Evolutionary conservation across 1,140 invertebrate species (phyloP), one percentile per base, ranked within the genome.

Genomic region (Heliconius eleuchia): DNA sequence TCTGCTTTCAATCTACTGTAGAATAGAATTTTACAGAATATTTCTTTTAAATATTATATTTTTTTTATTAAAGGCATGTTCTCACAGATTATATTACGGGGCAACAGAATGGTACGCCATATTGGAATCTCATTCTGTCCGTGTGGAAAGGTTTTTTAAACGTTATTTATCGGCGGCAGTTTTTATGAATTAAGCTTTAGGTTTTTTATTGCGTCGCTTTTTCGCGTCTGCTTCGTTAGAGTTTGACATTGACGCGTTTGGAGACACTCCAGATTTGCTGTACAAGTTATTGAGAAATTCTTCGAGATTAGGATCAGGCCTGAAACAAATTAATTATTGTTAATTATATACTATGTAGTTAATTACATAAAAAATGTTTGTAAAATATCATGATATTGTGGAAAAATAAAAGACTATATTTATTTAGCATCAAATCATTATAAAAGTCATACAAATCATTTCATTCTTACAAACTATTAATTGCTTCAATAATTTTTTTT

Each of bases 251-350:
- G 81, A 34, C 4, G 86, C 60, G 80, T 83, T 87, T 3, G 86
- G 77, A n/a, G 88, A 77, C 34, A 86, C 89, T 7, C 91, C 90
- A 9, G 91, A 88, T 83, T 94, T 94, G 80, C 82, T 94, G 86
- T 94, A 95, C 70, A 95, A 83, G 77, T 91, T 94, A 87, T 94
- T 94, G 23, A 95, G 87, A 79, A 95, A 95, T 83, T 95, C 94
- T 85, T 95, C 94, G 27, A 94, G 86, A 76, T 94, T 94, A 23
- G 92, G 93, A 83, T 95, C 93, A 83, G 91, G 89, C 34, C 92
- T 95, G 88, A 73, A 66, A 81, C 19, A 30, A 77, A 78, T 71
- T 16, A 71, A 71, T 19, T 18, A 19, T 7, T 52, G 2, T 19
- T 52, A 52, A 52, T 5, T 18, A 52, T 19, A 18, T 52, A 19